These are phyloP conservation scores for Trigoniulus corallinus DNA, from an alignment of 1,140 invertebrate genomes.

Conservation along the genomic window DNA sequence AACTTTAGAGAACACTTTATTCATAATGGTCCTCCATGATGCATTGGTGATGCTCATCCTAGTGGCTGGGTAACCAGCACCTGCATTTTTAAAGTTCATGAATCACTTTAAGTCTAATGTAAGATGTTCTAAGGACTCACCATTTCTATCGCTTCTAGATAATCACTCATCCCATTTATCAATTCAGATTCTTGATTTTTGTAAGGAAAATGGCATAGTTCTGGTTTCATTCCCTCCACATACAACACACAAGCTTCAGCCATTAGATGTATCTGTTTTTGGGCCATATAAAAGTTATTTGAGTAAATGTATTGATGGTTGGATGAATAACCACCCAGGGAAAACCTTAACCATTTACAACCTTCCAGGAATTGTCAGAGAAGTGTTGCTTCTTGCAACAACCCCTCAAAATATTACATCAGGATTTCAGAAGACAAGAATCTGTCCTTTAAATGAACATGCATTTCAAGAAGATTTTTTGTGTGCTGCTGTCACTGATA, in stretches of 20 bases:
- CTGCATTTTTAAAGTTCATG: constrained; percentile 25
- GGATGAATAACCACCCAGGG: not conserved
- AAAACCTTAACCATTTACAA: constrained; percentile 18
- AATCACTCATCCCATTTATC: constrained; percentile 13
- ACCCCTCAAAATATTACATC: constrained; percentile 15
- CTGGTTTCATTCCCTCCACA: too few relatives aligned
- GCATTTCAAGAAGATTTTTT: constrained; percentile 16
- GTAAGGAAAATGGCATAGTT: too few relatives aligned
- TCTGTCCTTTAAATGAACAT: constrained; percentile 13
- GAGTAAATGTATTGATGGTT: too few relatives aligned
- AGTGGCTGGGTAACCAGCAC: too few relatives aligned
- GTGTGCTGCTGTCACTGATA: constrained; percentile 8
- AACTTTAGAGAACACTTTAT: too few relatives aligned
- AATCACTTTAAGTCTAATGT: constrained; percentile 21
- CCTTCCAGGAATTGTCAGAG: constrained; percentile 15
- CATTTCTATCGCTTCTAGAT: constrained; percentile 13
- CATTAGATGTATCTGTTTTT: constrained; percentile 23
- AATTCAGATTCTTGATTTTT: too few relatives aligned
- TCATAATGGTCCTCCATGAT: too few relatives aligned
- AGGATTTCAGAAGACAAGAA: constrained; percentile 16
- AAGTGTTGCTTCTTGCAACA: constrained; percentile 15
- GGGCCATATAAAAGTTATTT: constrained; percentile 29
- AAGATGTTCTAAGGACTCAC: constrained; percentile 9
- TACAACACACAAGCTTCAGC: too few relatives aligned
- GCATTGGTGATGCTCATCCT: too few relatives aligned